Evolutionary conservation across 2,113 vertebrate genomes (phyloP).

Genomic region (Pterocles orientalis): DNA sequence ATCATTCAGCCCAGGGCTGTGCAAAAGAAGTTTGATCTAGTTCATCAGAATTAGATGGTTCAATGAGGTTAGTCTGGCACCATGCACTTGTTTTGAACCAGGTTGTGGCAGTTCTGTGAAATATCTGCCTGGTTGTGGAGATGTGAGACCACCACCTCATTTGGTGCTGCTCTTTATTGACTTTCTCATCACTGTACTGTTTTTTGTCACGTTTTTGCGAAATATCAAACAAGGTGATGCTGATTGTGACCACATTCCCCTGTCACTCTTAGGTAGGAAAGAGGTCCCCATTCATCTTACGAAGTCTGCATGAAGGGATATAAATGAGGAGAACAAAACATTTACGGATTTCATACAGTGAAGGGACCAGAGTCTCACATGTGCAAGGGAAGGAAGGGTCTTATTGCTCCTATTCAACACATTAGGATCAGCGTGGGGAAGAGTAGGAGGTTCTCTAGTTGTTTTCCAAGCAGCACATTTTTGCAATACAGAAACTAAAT

Average conservation of each 20-base stretch:
- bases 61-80: background rate
- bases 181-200: background rate
- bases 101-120: background rate
- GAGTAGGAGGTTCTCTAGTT: background rate
- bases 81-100: background rate
- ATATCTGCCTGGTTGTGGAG: background rate
- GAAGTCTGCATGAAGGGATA: background rate
- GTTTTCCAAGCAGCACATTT: background rate
- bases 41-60: background rate
- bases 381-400: background rate
- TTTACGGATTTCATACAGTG: background rate
- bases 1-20: background rate
- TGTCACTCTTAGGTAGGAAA: background rate
- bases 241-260: background rate
- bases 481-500: background rate
- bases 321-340: background rate
- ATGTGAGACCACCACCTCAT: background rate
- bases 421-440: background rate
- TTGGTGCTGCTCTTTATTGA: background rate
- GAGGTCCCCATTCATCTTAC: background rate
- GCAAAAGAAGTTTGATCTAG: background rate
- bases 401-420: background rate
- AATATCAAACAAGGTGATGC: background rate
- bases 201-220: background rate
- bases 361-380: background rate